phyloP scores from a whole-genome alignment of 2,888 invertebrate species.

The Drosophila gaucha region DNA sequence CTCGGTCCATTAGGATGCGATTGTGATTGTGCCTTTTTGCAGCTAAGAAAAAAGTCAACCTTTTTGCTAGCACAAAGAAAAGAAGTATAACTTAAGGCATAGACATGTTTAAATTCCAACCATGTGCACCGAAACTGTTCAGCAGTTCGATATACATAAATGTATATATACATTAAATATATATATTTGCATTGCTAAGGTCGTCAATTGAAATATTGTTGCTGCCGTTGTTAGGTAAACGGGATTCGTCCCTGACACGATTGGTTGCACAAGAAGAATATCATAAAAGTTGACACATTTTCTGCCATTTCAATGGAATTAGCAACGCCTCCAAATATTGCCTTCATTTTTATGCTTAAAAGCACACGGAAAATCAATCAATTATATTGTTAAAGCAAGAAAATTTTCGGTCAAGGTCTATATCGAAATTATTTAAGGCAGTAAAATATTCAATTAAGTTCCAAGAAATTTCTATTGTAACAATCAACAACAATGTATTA shows the following conservation, averaged over 20 bases:
- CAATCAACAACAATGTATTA: too few species aligned
- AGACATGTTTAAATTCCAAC: constrained; percentile 10
- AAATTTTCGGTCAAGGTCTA: too few species aligned
- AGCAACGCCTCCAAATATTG: constrained; percentile 20
- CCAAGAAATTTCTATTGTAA: too few species aligned
- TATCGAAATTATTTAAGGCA: too few species aligned
- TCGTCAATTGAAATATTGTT: constrained; percentile 17
- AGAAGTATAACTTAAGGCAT: background rate
- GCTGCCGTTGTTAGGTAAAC: constrained; percentile 7
- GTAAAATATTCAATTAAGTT: too few species aligned
- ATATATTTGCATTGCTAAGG: constrained; percentile 21
- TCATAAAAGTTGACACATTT: constrained; percentile 39
- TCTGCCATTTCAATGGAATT: constrained; percentile 17
- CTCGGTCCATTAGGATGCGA: constrained; percentile 4
- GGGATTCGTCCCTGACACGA: constrained; percentile 11
- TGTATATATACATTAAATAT: constrained; percentile 10
- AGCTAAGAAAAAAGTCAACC: background rate
- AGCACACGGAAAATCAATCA: constrained; percentile 40
- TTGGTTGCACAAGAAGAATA: constrained; percentile 36
- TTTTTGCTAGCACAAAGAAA: background rate
- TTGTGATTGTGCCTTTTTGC: constrained; percentile 1
- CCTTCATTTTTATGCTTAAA: constrained; percentile 29
- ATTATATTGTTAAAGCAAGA: constrained; percentile 11
- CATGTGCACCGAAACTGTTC: constrained; percentile 8
- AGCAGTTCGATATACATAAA: constrained; percentile 4